Evolutionary conservation across 1,140 invertebrate species (phyloP), one percentile per base, ranked within the genome.

Genomic region (Meloidogyne floridensis): DNA sequence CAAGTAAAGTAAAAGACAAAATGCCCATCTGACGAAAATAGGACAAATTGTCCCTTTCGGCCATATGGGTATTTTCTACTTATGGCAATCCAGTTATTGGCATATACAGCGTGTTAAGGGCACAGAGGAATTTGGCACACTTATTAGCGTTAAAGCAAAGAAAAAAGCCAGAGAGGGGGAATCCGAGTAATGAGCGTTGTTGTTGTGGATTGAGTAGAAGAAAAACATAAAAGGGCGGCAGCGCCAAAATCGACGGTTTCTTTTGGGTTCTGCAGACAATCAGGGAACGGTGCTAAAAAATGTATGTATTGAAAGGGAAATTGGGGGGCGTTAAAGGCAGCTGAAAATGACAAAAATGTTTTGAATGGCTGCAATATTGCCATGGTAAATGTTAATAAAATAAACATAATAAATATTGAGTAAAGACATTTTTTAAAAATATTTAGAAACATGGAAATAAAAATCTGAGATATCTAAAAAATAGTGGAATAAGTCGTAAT

Each of bases 381-480:
- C 59, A 65, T 65, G 59, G 59, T n/a, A 65, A 65, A 65, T 65
- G 59, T 6, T n/a, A 65, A 65, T 65, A 65, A 65, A 47, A 65
- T 65, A 65, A 65, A 65, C n/a, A 65, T n/a, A 59, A 15, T 59
- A 59, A 59, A 65, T 65, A 65, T 65, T 65, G 59, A 65, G 59
- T 65, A 65, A 65, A 65, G 18, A 65, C n/a, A 65, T 65, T 65
- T 32, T 32, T 32, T n/a, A 15, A 65, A 65, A n/a, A n/a, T 65
- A n/a, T 65, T n/a, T n/a, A 65, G 7, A 65, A n/a, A 65, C 13
- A 15, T 2, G 11, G n/a, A 7, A 18, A 59, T 15, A 59, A 59
- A 59, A 59, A 15, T 59, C 6, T 5, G n/a, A n/a, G n/a, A 18
- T n/a, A 47, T 47, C 47, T 47, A 47, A 5, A 47, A 32, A 7